A percentile compares a stretch with the other conserved stretches of the same genome.
phyloP scores from a whole-genome alignment of 2,888 invertebrate species.

The Blera fallax region DNA sequence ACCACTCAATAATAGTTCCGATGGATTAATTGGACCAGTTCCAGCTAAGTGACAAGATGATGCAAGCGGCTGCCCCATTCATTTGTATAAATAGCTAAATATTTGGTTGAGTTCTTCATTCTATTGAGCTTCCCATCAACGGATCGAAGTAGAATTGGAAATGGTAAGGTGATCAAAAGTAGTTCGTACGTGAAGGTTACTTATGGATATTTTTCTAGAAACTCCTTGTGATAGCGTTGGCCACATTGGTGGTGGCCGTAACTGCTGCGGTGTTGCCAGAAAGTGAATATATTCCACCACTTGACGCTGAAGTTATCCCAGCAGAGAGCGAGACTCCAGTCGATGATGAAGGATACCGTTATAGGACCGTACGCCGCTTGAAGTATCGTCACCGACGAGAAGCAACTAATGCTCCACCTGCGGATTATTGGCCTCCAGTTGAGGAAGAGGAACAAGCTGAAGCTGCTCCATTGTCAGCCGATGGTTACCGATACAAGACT shows the following conservation, averaged over 20 bases:
- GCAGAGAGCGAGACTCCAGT: slow-evolving; percentile 22
- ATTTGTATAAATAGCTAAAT: slow-evolving; percentile 39
- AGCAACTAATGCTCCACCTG: slow-evolving; percentile 67
- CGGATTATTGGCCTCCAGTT: slow-evolving; percentile 76
- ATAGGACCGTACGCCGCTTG: slow-evolving; percentile 73
- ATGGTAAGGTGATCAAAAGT: slow-evolving; percentile 19
- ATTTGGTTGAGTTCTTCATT: slow-evolving; percentile 9
- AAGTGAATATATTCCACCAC: slow-evolving; percentile 75
- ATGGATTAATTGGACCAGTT: slow-evolving; percentile 35
- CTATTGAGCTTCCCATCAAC: neutral
- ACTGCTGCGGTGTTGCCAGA: slow-evolving; percentile 74
- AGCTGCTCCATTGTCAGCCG: too few species aligned
- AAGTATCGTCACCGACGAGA: slow-evolving; percentile 75
- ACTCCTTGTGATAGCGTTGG: slow-evolving; percentile 16
- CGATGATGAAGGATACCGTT: slow-evolving; percentile 74
- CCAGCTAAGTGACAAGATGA: slow-evolving; percentile 3
- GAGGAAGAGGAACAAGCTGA: too few species aligned
- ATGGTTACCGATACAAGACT: too few species aligned
- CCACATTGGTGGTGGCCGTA: slow-evolving; percentile 12
- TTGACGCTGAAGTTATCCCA: slow-evolving; percentile 38
- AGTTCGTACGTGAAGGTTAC: neutral
- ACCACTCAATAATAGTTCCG: slow-evolving; percentile 16
- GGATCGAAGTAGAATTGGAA: slow-evolving; percentile 25
- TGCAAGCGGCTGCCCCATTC: neutral
- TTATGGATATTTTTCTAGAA: neutral